These are phyloP conservation scores for Meiosimyza platycephala DNA, from an alignment of 2,888 invertebrate species.

Conservation along the genomic window DNA sequence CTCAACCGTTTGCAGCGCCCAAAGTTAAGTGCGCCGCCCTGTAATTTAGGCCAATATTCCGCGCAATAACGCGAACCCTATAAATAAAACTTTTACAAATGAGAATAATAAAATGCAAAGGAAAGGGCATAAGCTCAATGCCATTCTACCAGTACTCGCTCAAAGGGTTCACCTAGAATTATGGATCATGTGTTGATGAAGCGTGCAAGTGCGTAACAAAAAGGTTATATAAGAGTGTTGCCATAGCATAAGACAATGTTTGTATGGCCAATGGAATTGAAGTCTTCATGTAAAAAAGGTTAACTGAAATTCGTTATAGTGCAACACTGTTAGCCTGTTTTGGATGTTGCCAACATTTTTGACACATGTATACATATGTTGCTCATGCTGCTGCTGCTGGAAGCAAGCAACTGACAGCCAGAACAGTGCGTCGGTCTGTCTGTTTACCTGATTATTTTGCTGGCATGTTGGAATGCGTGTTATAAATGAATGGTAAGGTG, in stretches of 20 bases:
- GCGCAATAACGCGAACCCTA: conserved; percentile 56
- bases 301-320: conserved; percentile 6
- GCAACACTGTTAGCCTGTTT: not conserved
- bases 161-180: not conserved
- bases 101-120: too few species aligned
- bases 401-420: conserved; percentile 3
- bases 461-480: conserved; percentile 31
- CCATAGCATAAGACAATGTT: not conserved
- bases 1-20: conserved; percentile 48
- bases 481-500: too few species aligned
- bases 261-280: not conserved
- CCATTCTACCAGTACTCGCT: not conserved
- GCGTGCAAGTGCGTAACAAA: conserved; percentile 34
- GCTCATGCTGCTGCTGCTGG: not conserved
- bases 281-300: too few species aligned
- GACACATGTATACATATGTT: conserved; percentile 36
- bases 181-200: conserved; percentile 33
- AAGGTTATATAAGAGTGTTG: not conserved
- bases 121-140: too few species aligned
- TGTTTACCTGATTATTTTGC: not conserved
- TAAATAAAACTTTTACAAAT: not conserved
- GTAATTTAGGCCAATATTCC: conserved; percentile 60
- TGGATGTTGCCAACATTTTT: conserved; percentile 28
- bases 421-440: conserved; percentile 21
- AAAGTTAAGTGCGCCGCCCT: conserved; percentile 63